These are phyloP conservation scores for Capromys pilorides DNA, from an alignment of 2,797 vertebrate genomes.

Conservation along the genomic window DNA sequence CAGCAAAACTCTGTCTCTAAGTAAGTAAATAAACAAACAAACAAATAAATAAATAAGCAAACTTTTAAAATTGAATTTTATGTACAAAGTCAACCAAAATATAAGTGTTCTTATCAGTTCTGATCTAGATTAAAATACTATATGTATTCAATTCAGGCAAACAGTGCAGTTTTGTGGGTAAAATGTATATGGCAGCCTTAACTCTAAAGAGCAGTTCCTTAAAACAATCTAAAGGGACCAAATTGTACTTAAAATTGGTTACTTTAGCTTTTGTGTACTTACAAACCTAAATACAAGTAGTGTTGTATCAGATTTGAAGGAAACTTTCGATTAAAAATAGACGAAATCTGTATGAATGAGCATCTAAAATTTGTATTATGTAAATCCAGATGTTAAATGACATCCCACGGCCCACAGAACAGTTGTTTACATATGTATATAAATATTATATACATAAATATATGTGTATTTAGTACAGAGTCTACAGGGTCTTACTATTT, in stretches of 20 bases:
- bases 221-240: background rate
- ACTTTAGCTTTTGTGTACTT: background rate
- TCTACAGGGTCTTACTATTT: too few species aligned
- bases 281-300: background rate
- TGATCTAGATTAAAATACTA: background rate
- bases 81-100: background rate
- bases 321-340: background rate
- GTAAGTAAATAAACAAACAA: too few species aligned
- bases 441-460: too few species aligned
- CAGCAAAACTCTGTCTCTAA: too few species aligned
- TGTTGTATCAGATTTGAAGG: background rate
- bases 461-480: too few species aligned
- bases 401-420: too few species aligned
- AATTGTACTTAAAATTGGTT: background rate
- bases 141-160: background rate
- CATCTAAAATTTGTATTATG: background rate
- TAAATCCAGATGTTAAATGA: background rate
- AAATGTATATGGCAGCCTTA: background rate
- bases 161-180: background rate
- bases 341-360: background rate
- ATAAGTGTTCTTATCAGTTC: background rate
- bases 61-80: background rate
- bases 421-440: background rate
- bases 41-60: too few species aligned
- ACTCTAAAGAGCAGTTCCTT: background rate